Percentiles rank a stretch among this genome's conserved stretches.
Conservation (phyloP, 1,140 invertebrate species). For the Macrobrachium rosenbergii region DNA sequence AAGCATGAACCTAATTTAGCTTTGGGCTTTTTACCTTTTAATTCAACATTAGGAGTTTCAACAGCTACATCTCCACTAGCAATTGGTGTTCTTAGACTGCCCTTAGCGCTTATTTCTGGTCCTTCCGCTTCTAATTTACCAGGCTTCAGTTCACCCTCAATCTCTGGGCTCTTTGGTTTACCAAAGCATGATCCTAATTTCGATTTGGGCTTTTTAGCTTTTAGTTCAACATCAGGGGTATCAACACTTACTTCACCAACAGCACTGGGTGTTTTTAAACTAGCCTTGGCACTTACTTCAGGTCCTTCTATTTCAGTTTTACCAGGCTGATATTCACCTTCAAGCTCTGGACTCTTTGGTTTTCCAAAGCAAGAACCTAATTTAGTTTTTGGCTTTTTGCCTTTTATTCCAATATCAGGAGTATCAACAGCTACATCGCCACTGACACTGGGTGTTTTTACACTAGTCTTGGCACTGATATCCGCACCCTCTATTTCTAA, state of each 20-base stretch:
- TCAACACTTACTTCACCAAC: background rate
- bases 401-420: background rate
- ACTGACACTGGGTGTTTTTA: background rate
- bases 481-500: conserved; percentile 30
- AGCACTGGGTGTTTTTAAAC: background rate
- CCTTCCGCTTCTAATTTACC: conserved; percentile 1
- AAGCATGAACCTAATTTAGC: conserved; percentile 14
- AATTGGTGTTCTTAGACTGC: background rate
- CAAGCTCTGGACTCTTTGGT: conserved; percentile 29
- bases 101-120: background rate
- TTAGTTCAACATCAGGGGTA: background rate
- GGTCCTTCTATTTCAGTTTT: background rate
- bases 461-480: background rate
- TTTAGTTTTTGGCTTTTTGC: conserved; percentile 7
- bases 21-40: background rate
- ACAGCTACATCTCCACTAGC: conserved; percentile 17
- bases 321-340: conserved; percentile 14
- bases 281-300: too few species aligned
- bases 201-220: too few species aligned
- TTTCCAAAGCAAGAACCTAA: conserved; percentile 56
- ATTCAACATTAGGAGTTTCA: conserved; percentile 13
- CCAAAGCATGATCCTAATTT: too few species aligned
- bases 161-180: too few species aligned
- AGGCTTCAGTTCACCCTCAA: too few species aligned
- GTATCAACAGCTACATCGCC: background rate